phyloP scores from a whole-genome alignment of 2,888 invertebrate genomes.

The Chromoteleia sp. region DNA sequence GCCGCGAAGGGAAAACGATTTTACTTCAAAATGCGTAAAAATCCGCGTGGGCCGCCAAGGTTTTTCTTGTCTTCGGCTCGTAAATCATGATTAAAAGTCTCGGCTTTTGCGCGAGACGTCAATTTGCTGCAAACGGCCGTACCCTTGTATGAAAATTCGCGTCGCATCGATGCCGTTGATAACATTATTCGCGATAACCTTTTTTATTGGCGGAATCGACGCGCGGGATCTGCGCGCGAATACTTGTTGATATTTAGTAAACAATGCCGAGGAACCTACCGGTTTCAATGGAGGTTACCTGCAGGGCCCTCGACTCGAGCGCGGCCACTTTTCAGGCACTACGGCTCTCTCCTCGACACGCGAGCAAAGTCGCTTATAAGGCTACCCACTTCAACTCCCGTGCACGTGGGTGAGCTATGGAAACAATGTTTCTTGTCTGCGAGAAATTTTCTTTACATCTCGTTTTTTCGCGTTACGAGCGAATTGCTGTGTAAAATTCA shows the following conservation, averaged over 20 bases:
- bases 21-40: too few species aligned
- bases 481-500: slow-evolving; percentile 28
- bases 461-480: slow-evolving; percentile 21
- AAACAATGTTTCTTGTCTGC: slow-evolving; percentile 71
- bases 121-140: neutral
- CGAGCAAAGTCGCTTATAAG: slow-evolving; percentile 67
- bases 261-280: slow-evolving; percentile 44
- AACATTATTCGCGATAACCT: slow-evolving; percentile 37
- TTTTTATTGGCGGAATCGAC: slow-evolving; percentile 37
- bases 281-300: slow-evolving; percentile 48
- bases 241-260: slow-evolving; percentile 64
- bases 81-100: neutral
- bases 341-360: slow-evolving; percentile 61
- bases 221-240: slow-evolving; percentile 32
- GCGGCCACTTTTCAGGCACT: slow-evolving; percentile 65
- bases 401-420: slow-evolving; percentile 75
- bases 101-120: neutral
- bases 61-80: too few species aligned
- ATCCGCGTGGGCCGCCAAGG: too few species aligned
- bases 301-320: slow-evolving; percentile 68
- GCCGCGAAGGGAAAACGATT: too few species aligned
- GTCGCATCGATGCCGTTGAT: slow-evolving; percentile 21
- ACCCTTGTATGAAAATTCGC: slow-evolving; percentile 12
- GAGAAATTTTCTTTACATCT: slow-evolving; percentile 26
- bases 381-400: slow-evolving; percentile 76